Evolutionary conservation across 2,888 invertebrate species (phyloP), one percentile per base, ranked within the genome.

Genomic region (Polydesmus complanatus): DNA sequence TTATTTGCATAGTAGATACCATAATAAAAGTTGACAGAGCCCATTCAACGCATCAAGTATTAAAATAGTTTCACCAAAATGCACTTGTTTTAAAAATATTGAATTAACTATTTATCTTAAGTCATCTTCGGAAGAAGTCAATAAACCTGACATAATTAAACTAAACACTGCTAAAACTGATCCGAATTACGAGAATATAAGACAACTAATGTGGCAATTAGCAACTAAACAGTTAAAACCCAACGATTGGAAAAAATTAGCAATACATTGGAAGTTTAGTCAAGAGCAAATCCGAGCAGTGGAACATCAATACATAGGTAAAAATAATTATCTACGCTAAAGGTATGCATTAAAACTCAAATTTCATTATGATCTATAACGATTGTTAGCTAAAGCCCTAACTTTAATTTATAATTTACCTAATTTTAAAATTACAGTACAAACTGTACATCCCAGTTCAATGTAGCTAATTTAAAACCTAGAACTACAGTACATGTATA

Each of bases 1-100:
- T 86, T 74, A 86, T 87, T 1, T 86, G 86, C 27, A 87, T 88
- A 64, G 82, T 88, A 62, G 88, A 87, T 70, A 83, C 88, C 79
- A 83, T 88, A 62, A 87, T 88, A 65, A 86, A 84, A 68, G 83
- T 65, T 75, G 82, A 75, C 77, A 79, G 73, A 61, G 69, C 69
- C 53, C 69, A 70, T 64, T n/a, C n/a, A n/a, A n/a, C n/a, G n/a
- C n/a, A n/a, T n/a, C n/a, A n/a, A n/a, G n/a, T n/a, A n/a, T n/a
- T n/a, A n/a, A n/a, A n/a, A n/a, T n/a, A n/a, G n/a, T n/a, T n/a
- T n/a, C n/a, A n/a, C n/a, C n/a, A n/a, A n/a, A n/a, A n/a, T n/a
- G n/a, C n/a, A n/a, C n/a, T n/a, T n/a, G n/a, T n/a, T n/a, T n/a
- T n/a, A n/a, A n/a, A n/a, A n/a, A n/a, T n/a, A n/a, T n/a, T n/a